phyloP scores from a whole-genome alignment of 2,113 vertebrate species.

The Tenrec ecaudatus region DNA sequence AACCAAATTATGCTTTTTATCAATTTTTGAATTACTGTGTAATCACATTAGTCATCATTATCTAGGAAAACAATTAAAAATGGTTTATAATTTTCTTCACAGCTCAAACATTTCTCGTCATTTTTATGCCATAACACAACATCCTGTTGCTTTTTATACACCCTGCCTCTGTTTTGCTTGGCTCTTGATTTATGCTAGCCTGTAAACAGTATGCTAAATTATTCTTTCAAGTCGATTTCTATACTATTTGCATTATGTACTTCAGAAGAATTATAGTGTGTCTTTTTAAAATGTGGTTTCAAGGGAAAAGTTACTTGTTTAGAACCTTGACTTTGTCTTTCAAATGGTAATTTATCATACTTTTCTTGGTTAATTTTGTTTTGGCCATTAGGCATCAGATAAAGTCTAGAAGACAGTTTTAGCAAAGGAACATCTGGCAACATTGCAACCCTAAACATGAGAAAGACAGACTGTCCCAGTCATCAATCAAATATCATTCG shows the following conservation, averaged over 20 bases:
- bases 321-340: conserved; percentile 63
- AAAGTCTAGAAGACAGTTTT: conserved; percentile 41
- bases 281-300: conserved; percentile 49
- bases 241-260: conserved; percentile 60
- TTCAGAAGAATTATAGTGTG: conserved; percentile 68
- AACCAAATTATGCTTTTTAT: not conserved
- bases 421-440: conserved; percentile 47
- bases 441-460: conserved; percentile 13
- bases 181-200: conserved; percentile 67
- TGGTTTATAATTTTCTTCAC: conserved; percentile 45
- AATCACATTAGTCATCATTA: conserved; percentile 11
- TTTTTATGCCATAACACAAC: conserved; percentile 8
- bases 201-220: conserved; percentile 69
- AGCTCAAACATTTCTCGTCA: conserved; percentile 44
- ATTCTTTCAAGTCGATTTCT: conserved; percentile 49
- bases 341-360: conserved; percentile 61
- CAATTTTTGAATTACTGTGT: not conserved
- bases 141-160: conserved; percentile 44
- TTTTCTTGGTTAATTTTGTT: conserved; percentile 56
- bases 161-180: conserved; percentile 35
- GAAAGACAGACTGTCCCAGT: not conserved
- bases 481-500: conserved; percentile 51
- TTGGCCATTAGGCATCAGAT: conserved; percentile 55
- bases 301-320: conserved; percentile 46
- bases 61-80: conserved; percentile 50